These are phyloP conservation scores for Geodia barretti DNA, from an alignment of 37 sponge, comb jelly and placozoan genomes.

Conservation along the genomic window DNA sequence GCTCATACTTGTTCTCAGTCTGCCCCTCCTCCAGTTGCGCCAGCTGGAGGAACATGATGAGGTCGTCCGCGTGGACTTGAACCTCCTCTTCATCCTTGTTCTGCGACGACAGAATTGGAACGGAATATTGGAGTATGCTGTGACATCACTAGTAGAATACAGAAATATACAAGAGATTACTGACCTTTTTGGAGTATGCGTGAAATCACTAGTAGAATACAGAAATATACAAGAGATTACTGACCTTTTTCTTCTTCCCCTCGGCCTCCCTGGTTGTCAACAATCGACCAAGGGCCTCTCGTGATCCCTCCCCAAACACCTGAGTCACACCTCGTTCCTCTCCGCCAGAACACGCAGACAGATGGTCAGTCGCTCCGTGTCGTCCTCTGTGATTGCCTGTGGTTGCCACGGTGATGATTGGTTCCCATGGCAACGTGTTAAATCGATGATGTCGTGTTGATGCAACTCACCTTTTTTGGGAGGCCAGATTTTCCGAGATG, in stretches of 20 bases:
- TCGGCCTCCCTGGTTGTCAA: conserved; percentile 42
- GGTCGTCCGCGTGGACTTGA: conserved; percentile 79
- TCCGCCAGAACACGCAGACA: conserved; percentile 88
- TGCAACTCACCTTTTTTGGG: conserved; percentile 81
- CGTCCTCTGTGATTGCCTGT: conserved; percentile 91
- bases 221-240: not conserved
- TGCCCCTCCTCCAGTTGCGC: conserved; percentile 55
- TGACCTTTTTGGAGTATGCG: not conserved
- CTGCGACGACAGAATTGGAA: conserved; percentile 6
- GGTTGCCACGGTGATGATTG: not conserved
- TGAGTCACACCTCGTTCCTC: conserved; percentile 50
- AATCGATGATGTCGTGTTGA: not conserved
- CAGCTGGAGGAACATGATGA: conserved; percentile 79
- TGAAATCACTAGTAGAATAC: not conserved
- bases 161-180: not conserved
- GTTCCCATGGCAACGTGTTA: too few relatives aligned
- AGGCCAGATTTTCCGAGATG: conserved; percentile 91
- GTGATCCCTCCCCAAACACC: conserved; percentile 78
- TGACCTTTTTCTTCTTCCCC: conserved; percentile 24
- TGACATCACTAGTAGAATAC: not conserved
- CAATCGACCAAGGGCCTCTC: conserved; percentile 69
- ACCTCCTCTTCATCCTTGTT: conserved; percentile 5
- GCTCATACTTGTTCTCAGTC: conserved; percentile 83
- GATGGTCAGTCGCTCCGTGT: conserved; percentile 82
- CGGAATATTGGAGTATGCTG: not conserved